phyloP scores from a whole-genome alignment of 2,888 invertebrate genomes.

The Drosophila multiciliata region DNA sequence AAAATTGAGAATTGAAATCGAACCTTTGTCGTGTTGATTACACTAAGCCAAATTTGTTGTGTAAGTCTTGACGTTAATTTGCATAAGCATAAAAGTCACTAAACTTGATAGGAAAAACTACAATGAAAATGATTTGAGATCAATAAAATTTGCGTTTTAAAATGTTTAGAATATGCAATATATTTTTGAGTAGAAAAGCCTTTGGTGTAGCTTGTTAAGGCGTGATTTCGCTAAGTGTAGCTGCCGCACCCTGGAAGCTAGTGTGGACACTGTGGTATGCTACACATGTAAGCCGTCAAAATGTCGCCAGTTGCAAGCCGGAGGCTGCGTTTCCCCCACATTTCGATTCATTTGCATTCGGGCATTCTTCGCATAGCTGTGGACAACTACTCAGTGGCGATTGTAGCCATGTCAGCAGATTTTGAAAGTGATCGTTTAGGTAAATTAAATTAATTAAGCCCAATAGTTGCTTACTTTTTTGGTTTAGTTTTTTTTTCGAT shows the following conservation, averaged over 20 bases:
- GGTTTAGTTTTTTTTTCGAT: not conserved
- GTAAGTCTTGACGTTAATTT: not conserved
- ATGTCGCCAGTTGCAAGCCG: constrained; percentile 46
- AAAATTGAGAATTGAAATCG: not conserved
- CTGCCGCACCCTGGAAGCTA: not conserved
- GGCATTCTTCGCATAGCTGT: constrained; percentile 59
- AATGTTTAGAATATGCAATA: not conserved
- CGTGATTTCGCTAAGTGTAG: constrained; percentile 8
- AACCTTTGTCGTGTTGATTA: not conserved
- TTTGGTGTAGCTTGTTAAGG: not conserved
- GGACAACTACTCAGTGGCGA: constrained; percentile 19
- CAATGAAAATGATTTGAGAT: not conserved
- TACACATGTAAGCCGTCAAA: constrained; percentile 63
- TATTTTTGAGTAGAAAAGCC: too few species aligned
- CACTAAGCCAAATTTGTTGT: not conserved
- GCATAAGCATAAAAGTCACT: not conserved
- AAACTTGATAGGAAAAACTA: not conserved
- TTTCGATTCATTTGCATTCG: constrained; percentile 45
- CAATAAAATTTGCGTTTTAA: not conserved
- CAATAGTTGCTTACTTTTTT: constrained; percentile 25
- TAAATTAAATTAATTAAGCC: constrained; percentile 67
- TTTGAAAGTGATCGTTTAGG: constrained; percentile 63
- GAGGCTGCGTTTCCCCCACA: constrained; percentile 16
- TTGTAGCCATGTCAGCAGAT: constrained; percentile 28
- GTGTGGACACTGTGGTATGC: constrained; percentile 35